These are phyloP conservation scores for Acrossocheilus fasciatus DNA, from an alignment of 2,797 vertebrate species.

Conservation along the genomic window DNA sequence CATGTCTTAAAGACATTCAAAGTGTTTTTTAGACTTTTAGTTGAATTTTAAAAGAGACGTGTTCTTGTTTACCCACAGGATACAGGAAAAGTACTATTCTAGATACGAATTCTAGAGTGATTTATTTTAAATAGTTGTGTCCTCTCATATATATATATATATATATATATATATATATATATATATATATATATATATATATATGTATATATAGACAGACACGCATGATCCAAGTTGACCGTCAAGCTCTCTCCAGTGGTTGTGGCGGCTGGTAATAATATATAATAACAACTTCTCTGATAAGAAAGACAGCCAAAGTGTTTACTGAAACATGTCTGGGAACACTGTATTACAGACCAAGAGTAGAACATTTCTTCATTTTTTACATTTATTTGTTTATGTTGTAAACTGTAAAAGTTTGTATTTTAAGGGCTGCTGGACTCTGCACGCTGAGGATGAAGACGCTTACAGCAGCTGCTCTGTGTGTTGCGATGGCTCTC, in stretches of 20 bases:
- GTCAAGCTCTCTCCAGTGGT: not conserved
- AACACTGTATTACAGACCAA: not conserved
- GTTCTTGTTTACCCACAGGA: too few relatives aligned
- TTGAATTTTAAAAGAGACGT: too few relatives aligned
- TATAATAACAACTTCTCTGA: not conserved
- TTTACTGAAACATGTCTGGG: not conserved
- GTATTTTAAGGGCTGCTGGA: slow-evolving; percentile 35
- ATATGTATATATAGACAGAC: not conserved
- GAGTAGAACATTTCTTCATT: not conserved
- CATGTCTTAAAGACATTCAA: too few relatives aligned
- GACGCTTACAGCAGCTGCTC: slow-evolving; percentile 59
- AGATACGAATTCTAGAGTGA: not conserved
- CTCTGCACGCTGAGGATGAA: slow-evolving; percentile 57
- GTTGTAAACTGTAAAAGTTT: not conserved
- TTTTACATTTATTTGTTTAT: not conserved
- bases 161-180: not conserved
- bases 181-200: too few relatives aligned
- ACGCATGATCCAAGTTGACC: not conserved
- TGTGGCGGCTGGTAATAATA: not conserved
- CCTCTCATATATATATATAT: not conserved
- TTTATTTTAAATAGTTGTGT: not conserved
- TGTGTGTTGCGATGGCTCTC: slow-evolving; percentile 71
- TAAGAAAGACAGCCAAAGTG: not conserved
- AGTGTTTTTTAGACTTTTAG: too few relatives aligned
- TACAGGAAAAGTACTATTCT: too few relatives aligned